These are phyloP conservation scores for Elysia crispata DNA, from an alignment of 2,888 invertebrate genomes.

Conservation along the genomic window DNA sequence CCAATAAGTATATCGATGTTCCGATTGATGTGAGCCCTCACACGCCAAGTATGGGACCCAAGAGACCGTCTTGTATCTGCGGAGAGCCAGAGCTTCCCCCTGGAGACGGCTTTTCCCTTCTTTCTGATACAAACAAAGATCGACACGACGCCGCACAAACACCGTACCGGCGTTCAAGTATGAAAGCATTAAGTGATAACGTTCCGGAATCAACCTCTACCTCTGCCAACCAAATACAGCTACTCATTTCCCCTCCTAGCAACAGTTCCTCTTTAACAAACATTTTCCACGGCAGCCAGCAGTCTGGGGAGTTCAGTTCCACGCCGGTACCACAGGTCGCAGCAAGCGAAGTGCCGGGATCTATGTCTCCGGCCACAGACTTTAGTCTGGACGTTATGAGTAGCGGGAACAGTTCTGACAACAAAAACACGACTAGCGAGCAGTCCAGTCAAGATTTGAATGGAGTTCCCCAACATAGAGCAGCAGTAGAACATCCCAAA, in stretches of 20 bases:
- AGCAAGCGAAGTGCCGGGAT: neutral
- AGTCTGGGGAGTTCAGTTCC: neutral
- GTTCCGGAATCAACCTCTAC: neutral
- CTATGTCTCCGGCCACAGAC: neutral
- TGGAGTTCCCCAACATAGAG: neutral
- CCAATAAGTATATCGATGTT: slow-evolving; percentile 39
- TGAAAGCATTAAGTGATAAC: neutral
- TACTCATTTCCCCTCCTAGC: neutral
- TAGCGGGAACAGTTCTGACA: neutral
- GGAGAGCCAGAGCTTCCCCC: slow-evolving; percentile 44
- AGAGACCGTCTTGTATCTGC: slow-evolving; percentile 45
- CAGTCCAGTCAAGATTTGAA: neutral
- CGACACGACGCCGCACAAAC: neutral
- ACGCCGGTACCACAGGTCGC: neutral
- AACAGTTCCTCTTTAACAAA: neutral
- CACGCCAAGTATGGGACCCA: neutral
- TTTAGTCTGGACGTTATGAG: neutral
- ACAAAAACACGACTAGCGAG: neutral
- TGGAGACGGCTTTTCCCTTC: neutral
- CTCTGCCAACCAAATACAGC: neutral
- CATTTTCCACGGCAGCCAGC: neutral
- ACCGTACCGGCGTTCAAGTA: neutral
- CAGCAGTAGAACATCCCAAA: neutral
- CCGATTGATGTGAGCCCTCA: slow-evolving; percentile 34
- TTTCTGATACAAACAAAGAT: neutral